A percentile compares a stretch with the other conserved stretches of the same genome.
Evolutionary conservation across 1,140 invertebrate genomes (phyloP).

Genomic region (Aphaenogaster rudis): DNA sequence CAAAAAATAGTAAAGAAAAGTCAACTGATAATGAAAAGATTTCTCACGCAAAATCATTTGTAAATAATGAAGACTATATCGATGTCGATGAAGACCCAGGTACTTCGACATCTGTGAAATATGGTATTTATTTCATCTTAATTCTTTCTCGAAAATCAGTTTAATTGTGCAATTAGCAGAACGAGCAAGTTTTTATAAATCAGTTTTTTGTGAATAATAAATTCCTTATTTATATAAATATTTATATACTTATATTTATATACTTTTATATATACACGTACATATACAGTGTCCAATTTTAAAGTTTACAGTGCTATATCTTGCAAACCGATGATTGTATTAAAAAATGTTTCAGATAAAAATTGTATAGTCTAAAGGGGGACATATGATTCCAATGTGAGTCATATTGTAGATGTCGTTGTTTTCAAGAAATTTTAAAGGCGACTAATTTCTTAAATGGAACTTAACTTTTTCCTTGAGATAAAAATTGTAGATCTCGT

Average conservation of each 20-base stretch:
- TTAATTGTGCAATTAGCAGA: not conserved
- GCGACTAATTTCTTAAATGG: too few relatives aligned
- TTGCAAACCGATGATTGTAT: too few relatives aligned
- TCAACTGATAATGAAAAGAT: not conserved
- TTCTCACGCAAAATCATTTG: not conserved
- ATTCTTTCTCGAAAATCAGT: not conserved
- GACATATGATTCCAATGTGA: too few relatives aligned
- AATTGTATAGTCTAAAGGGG: too few relatives aligned
- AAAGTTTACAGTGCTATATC: too few relatives aligned
- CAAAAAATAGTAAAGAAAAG: not conserved
- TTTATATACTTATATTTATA: too few relatives aligned
- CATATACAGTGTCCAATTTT: not conserved
- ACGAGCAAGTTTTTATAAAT: not conserved
- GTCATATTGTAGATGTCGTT: too few relatives aligned
- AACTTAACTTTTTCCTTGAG: too few relatives aligned
- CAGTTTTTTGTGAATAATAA: not conserved
- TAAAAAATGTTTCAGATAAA: too few relatives aligned
- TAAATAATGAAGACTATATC: not conserved
- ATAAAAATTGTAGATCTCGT: too few relatives aligned
- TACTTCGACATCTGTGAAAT: not conserved
- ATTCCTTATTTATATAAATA: too few relatives aligned
- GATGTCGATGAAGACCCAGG: not conserved
- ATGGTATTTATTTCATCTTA: conserved; percentile 2
- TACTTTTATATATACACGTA: not conserved
- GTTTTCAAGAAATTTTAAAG: too few relatives aligned